These are phyloP conservation scores for Atopsyche davidsoni DNA, from an alignment of 1,140 invertebrate genomes.

Conservation along the genomic window DNA sequence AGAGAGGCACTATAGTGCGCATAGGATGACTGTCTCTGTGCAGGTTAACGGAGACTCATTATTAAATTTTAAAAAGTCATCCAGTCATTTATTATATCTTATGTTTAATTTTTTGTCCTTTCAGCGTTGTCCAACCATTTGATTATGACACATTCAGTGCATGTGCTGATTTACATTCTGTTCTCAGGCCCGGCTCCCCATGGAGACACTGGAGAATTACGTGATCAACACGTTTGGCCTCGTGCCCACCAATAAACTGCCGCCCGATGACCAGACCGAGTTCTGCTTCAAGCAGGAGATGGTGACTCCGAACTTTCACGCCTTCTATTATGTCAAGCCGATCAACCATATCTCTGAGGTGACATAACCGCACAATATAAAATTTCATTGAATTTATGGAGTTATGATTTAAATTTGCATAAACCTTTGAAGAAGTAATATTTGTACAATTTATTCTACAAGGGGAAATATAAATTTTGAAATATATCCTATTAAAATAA, in stretches of 20 bases:
- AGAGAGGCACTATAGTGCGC: conserved; percentile 76
- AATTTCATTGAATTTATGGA: background rate
- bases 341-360: conserved; percentile 67
- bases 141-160: too few species aligned
- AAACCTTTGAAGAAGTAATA: too few species aligned
- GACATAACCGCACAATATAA: conserved; percentile 13
- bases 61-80: conserved; percentile 1
- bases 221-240: conserved; percentile 46
- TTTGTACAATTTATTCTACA: too few species aligned
- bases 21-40: conserved; percentile 82
- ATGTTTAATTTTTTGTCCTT: too few species aligned
- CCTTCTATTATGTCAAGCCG: conserved; percentile 73
- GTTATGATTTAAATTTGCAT: too few species aligned
- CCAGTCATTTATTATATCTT: conserved; percentile 8
- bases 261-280: conserved; percentile 51
- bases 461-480: too few species aligned
- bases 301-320: conserved; percentile 56
- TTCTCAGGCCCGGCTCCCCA: conserved; percentile 63
- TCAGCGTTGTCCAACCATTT: too few species aligned
- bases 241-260: conserved; percentile 58
- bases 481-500: too few species aligned
- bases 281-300: conserved; percentile 37
- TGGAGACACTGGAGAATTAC: conserved; percentile 63
- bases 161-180: too few species aligned
- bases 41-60: conserved; percentile 47